Conservation (phyloP, 2,797 vertebrate species). For the Rhabdophis nuchalis region DNA sequence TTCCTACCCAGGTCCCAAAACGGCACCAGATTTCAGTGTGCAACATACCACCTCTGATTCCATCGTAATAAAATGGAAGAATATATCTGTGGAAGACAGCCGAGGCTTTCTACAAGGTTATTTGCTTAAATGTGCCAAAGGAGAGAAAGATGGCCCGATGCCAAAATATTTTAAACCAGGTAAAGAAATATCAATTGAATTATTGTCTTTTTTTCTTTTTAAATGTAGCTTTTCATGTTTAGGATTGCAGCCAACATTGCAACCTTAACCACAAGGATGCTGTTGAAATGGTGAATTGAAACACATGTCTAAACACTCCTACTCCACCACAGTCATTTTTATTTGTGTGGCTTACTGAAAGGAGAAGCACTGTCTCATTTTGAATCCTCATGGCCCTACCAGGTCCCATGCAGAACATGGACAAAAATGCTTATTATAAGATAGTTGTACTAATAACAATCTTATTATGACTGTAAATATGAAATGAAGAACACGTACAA, state of each 20-base stretch:
- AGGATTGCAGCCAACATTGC: not conserved
- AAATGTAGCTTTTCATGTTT: not conserved
- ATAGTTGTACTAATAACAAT: not conserved
- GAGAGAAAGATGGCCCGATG: conserved; percentile 67
- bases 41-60: conserved; percentile 74
- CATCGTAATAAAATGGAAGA: conserved; percentile 73
- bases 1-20: conserved; percentile 66
- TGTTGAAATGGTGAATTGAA: not conserved
- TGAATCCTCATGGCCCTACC: not conserved
- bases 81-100: conserved; percentile 71
- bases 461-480: not conserved
- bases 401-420: not conserved
- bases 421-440: not conserved
- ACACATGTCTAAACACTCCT: not conserved
- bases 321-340: not conserved
- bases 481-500: not conserved
- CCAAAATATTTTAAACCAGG: conserved; percentile 65
- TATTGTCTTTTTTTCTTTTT: not conserved
- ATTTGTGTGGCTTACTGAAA: not conserved
- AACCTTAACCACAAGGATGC: not conserved
- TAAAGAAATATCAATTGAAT: conserved; percentile 45
- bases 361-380: not conserved
- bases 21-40: conserved; percentile 71
- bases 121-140: conserved; percentile 73
- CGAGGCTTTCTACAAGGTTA: conserved; percentile 75